phyloP scores from a whole-genome alignment of 1,140 invertebrate genomes.

The Drosophila biarmipes region DNA sequence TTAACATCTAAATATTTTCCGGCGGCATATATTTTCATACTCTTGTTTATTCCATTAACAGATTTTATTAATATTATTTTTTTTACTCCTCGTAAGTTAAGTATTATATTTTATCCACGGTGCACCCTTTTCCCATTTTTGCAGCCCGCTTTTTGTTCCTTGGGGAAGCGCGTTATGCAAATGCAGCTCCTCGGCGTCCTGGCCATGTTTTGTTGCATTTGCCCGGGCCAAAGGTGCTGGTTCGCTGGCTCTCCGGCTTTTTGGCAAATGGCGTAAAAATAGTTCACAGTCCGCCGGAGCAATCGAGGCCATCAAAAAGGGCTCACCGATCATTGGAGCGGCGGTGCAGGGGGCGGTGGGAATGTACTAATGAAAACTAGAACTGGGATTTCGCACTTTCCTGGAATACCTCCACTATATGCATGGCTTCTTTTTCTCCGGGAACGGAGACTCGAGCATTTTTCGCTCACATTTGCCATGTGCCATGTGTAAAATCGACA shows the following conservation, averaged over 20 bases:
- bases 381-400: constrained; percentile 45
- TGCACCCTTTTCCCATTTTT: constrained; percentile 19
- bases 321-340: constrained; percentile 66
- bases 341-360: constrained; percentile 4
- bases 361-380: constrained; percentile 60
- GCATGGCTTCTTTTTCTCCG: constrained; percentile 10
- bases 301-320: constrained; percentile 50
- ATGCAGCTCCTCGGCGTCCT: constrained; percentile 53
- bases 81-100: too few relatives aligned
- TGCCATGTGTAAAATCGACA: constrained; percentile 73
- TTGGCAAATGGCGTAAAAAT: constrained; percentile 75
- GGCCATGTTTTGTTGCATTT: constrained; percentile 58
- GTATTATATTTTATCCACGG: background rate
- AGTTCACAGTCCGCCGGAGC: constrained; percentile 49
- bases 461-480: constrained; percentile 38
- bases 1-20: too few relatives aligned
- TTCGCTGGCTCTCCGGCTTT: constrained; percentile 29
- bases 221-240: constrained; percentile 58
- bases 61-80: too few relatives aligned
- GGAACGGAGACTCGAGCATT: background rate
- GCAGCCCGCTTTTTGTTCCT: constrained; percentile 41
- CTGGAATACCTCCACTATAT: constrained; percentile 17
- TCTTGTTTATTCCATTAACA: too few relatives aligned
- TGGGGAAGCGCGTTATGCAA: constrained; percentile 59
- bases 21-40: too few relatives aligned